Conservation (phyloP, 2,113 vertebrate species). For the Lasiurus cinereus region DNA sequence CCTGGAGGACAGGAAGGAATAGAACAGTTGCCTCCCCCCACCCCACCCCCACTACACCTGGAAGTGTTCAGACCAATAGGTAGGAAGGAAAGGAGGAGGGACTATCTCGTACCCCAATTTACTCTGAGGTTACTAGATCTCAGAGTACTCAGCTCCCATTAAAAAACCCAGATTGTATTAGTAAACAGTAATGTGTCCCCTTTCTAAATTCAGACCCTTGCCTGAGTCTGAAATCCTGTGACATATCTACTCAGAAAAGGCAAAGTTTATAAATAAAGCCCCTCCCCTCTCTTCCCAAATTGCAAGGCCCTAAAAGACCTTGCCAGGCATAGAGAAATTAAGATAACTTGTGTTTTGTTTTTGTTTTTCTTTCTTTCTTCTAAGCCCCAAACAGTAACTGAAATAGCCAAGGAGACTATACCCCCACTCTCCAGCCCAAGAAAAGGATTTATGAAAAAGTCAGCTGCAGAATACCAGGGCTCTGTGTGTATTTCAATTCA, state of each 20-base stretch:
- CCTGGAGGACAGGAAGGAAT: conserved; percentile 75
- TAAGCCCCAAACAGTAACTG: conserved; percentile 28
- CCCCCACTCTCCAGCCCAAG: background rate
- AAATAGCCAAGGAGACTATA: conserved; percentile 21
- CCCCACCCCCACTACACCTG: background rate
- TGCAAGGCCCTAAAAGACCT: conserved; percentile 53
- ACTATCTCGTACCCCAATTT: conserved; percentile 44
- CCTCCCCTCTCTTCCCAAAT: background rate
- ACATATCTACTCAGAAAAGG: conserved; percentile 58
- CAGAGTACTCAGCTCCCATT: conserved; percentile 16
- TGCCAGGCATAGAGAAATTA: conserved; percentile 55
- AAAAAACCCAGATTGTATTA: conserved; percentile 35
- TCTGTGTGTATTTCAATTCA: conserved; percentile 63
- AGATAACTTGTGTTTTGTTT: conserved; percentile 49
- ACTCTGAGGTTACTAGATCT: conserved; percentile 42
- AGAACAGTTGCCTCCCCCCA: background rate
- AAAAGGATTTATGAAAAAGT: conserved; percentile 61
- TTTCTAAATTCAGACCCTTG: conserved; percentile 59
- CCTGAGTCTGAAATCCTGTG: conserved; percentile 40
- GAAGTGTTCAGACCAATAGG: conserved; percentile 41
- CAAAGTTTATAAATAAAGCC: conserved; percentile 67
- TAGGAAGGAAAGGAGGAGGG: background rate
- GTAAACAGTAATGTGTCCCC: conserved; percentile 35
- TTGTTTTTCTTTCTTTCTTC: background rate
- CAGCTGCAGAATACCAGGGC: conserved; percentile 44